Evolutionary conservation across 1,140 invertebrate genomes (phyloP).

Genomic region (Apis florea): DNA sequence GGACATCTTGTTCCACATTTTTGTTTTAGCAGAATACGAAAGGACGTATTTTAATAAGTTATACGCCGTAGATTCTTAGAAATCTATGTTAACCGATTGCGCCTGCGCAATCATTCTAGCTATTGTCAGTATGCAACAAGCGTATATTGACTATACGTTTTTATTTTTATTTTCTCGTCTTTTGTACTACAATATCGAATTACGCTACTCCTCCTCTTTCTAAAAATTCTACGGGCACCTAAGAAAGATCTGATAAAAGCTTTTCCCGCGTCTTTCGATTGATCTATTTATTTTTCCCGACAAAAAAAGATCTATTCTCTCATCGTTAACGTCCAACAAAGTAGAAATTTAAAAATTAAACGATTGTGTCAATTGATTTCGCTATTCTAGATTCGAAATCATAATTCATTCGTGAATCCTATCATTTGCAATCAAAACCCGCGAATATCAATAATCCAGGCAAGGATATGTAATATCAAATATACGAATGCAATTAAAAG

Average conservation of each 20-base stretch:
- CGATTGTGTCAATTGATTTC: neutral
- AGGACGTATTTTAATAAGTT: slow-evolving; percentile 44
- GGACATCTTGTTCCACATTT: slow-evolving; percentile 61
- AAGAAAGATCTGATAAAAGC: slow-evolving; percentile 57
- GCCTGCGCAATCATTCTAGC: slow-evolving; percentile 70
- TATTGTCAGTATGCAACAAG: slow-evolving; percentile 75
- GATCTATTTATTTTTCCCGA: neutral
- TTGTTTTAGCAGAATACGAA: slow-evolving; percentile 59
- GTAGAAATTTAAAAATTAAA: slow-evolving; percentile 11
- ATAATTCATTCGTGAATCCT: neutral
- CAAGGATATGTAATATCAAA: slow-evolving; percentile 63
- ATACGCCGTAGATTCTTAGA: slow-evolving; percentile 55
- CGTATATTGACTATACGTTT: slow-evolving; percentile 66
- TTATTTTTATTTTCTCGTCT: slow-evolving; percentile 35
- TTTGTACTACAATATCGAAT: slow-evolving; percentile 73
- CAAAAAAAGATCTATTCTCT: neutral
- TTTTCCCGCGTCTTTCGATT: slow-evolving; percentile 42
- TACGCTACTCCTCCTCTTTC: slow-evolving; percentile 55
- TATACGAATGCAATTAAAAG: slow-evolving; percentile 57
- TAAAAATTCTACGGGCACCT: slow-evolving; percentile 58
- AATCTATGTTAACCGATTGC: slow-evolving; percentile 67
- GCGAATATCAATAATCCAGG: slow-evolving; percentile 41
- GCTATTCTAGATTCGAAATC: slow-evolving; percentile 2
- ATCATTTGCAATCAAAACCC: slow-evolving; percentile 20
- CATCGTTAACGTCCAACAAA: neutral